phyloP scores from a whole-genome alignment of 2,888 invertebrate species.

The Eubasilissa splendida region DNA sequence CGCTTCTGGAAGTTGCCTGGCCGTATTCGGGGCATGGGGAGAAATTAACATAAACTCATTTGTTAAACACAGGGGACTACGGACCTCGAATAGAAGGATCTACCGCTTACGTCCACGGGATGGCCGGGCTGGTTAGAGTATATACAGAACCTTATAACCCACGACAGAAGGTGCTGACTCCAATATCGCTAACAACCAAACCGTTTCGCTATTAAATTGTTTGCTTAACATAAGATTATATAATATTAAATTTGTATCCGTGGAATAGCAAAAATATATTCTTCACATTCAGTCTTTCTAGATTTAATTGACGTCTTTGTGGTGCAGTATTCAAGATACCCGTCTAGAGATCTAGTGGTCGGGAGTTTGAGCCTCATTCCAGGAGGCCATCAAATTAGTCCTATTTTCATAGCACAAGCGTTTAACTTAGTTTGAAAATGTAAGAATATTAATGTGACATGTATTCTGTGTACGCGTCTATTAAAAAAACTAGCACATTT shows the following conservation, averaged over 20 bases:
- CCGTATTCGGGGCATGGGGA: background rate
- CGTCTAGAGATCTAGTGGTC: too few relatives aligned
- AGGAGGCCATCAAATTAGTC: too few relatives aligned
- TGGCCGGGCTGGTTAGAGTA: conserved; percentile 7
- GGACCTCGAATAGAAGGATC: background rate
- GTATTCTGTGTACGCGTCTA: too few relatives aligned
- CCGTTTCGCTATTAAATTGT: conserved; percentile 25
- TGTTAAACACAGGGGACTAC: conserved; percentile 32
- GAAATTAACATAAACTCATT: conserved; percentile 38
- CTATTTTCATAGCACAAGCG: too few relatives aligned
- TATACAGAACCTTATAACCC: conserved; percentile 6
- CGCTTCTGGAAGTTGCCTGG: conserved; percentile 13
- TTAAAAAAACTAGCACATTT: too few relatives aligned
- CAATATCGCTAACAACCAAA: conserved; percentile 2
- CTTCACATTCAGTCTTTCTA: too few relatives aligned
- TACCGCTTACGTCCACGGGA: background rate
- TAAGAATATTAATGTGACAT: too few relatives aligned
- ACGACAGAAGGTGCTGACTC: conserved; percentile 16
- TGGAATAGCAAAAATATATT: too few relatives aligned
- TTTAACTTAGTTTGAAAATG: too few relatives aligned
- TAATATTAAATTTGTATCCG: background rate
- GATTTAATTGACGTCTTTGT: too few relatives aligned
- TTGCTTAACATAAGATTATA: conserved; percentile 21
- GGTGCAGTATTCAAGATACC: too few relatives aligned
- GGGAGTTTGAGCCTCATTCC: too few relatives aligned